Evolutionary conservation across 2,888 invertebrate genomes (phyloP).

Genomic region (Mellilla xanthometata): DNA sequence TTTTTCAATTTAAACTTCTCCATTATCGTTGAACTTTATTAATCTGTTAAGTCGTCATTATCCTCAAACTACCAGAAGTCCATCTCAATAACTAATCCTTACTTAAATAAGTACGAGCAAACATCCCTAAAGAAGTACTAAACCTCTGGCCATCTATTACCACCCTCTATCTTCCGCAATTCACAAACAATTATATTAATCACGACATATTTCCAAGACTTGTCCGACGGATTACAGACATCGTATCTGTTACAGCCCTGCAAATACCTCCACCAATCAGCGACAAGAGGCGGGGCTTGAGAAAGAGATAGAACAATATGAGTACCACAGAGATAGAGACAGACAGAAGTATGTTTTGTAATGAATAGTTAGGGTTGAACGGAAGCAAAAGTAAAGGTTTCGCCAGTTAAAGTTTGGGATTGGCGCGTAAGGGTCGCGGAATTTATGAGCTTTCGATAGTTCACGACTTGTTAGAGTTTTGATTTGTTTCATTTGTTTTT

Average conservation of each 20-base stretch:
- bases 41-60: too few species aligned
- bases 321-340: conserved; percentile 27
- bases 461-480: conserved; percentile 7
- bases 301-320: conserved; percentile 36
- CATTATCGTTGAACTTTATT: too few species aligned
- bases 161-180: conserved; percentile 14
- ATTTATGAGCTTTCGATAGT: conserved; percentile 10
- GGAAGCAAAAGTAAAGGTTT: conserved; percentile 31
- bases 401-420: conserved; percentile 48
- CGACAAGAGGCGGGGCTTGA: conserved; percentile 44
- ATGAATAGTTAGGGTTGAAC: conserved; percentile 38
- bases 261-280: conserved; percentile 43
- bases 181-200: conserved; percentile 27
- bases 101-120: not conserved
- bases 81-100: too few species aligned
- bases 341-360: conserved; percentile 30
- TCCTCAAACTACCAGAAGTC: too few species aligned
- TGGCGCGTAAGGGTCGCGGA: conserved; percentile 31
- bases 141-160: conserved; percentile 3
- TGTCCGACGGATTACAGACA: conserved; percentile 21
- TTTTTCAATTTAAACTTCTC: too few species aligned
- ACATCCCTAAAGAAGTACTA: not conserved
- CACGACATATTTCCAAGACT: conserved; percentile 16
- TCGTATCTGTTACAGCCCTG: conserved; percentile 32
- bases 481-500: conserved; percentile 6